A percentile compares a stretch with the other conserved stretches of the same genome.
phyloP scores from a whole-genome alignment of 30 jellyfish, hydroid and myxozoan species.

The Aurelia aurita region DNA sequence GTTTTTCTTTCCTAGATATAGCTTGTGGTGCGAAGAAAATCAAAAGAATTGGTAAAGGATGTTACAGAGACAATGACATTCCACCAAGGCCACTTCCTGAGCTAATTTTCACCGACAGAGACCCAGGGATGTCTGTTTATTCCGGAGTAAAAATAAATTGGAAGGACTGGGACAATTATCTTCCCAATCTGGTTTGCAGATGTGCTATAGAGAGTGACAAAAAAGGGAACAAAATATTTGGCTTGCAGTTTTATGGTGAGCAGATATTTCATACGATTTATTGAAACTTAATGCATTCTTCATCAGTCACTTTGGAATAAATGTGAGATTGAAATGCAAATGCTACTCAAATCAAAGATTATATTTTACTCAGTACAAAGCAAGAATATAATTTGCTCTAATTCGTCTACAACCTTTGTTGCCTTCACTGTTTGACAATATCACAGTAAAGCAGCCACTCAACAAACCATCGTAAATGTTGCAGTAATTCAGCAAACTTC shows the following conservation, averaged over 20 bases:
- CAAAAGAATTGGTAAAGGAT: conserved; percentile 28
- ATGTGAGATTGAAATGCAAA: too few relatives aligned
- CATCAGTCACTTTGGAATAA: too few relatives aligned
- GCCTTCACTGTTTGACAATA: too few relatives aligned
- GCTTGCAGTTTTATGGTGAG: conserved; percentile 46
- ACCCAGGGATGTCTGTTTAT: neutral
- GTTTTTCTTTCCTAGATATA: too few relatives aligned
- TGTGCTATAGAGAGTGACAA: conserved; percentile 59
- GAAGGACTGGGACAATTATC: conserved; percentile 56
- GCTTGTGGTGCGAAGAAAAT: neutral
- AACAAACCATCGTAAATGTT: too few relatives aligned
- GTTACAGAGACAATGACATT: conserved; percentile 33
- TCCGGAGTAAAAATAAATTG: conserved; percentile 36
- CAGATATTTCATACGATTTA: neutral
- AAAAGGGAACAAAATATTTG: conserved; percentile 6
- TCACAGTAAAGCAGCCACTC: too few relatives aligned
- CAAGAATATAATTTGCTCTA: too few relatives aligned
- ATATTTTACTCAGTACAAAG: too few relatives aligned
- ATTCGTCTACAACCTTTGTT: too few relatives aligned
- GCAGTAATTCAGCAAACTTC: too few relatives aligned
- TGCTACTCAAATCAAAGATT: too few relatives aligned
- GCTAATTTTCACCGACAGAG: conserved; percentile 56
- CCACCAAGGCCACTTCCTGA: conserved; percentile 68
- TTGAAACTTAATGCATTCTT: neutral
- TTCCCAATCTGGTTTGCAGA: conserved; percentile 74